Percentiles rank a stretch among this genome's conserved stretches.
Evolutionary conservation across 2,797 vertebrate genomes (phyloP).

Genomic region (Ispidina picta): DNA sequence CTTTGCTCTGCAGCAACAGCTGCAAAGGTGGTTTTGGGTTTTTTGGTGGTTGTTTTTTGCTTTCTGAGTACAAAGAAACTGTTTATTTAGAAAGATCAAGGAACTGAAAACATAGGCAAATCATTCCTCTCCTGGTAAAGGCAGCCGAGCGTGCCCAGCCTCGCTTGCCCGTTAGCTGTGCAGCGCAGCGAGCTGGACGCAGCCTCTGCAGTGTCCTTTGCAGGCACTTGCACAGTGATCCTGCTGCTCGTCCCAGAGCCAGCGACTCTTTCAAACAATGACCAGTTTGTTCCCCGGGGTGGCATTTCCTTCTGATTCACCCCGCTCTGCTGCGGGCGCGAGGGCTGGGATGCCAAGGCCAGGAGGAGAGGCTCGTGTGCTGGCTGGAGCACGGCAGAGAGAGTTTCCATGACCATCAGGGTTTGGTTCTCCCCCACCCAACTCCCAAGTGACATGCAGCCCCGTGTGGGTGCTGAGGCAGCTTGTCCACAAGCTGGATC

Average conservation of each 20-base stretch:
- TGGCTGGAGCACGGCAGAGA: rapidly evolving
- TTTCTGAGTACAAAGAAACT: conserved; percentile 14
- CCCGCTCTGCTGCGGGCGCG: background rate
- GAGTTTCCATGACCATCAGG: background rate
- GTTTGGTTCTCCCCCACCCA: too few relatives aligned
- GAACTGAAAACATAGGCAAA: conserved; percentile 22
- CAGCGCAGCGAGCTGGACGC: background rate
- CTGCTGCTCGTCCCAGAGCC: background rate
- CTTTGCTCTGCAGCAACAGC: background rate
- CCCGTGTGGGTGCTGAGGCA: rapidly evolving
- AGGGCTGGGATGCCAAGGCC: background rate
- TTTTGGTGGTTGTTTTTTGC: background rate
- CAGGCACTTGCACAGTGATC: background rate
- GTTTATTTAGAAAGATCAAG: conserved; percentile 46
- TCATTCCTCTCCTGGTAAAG: background rate
- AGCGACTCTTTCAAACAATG: background rate
- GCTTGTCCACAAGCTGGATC: background rate
- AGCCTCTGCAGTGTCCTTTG: background rate
- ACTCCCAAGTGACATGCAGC: background rate
- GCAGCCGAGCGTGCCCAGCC: conserved; percentile 43
- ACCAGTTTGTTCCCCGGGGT: conserved; percentile 10
- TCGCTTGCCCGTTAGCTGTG: background rate
- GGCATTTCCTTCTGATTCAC: conserved; percentile 30
- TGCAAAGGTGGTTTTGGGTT: background rate
- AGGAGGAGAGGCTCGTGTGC: background rate